Conservation (phyloP, 1,140 invertebrate genomes). For the Matsumurasca onukii region DNA sequence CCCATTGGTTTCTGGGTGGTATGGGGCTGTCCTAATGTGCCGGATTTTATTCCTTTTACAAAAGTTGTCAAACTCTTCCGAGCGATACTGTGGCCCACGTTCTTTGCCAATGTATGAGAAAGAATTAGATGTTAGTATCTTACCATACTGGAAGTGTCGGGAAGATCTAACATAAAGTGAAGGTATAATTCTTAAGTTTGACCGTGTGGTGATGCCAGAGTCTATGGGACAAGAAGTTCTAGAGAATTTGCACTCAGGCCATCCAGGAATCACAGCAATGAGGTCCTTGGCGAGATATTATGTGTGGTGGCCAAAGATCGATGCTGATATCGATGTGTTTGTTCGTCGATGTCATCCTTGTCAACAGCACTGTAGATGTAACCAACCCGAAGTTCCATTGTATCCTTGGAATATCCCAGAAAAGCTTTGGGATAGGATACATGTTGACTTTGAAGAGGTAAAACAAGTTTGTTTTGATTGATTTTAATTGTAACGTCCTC, state of each 20-base stretch:
- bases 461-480: no score
- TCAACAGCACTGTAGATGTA: background rate
- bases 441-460: background rate
- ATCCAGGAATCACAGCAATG: background rate
- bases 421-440: background rate
- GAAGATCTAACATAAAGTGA: no score
- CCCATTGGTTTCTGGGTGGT: no score
- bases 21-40: no score
- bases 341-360: background rate
- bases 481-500: no score
- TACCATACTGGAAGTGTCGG: no score
- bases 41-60: no score
- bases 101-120: no score
- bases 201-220: background rate
- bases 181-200: no score
- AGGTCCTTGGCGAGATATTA: background rate
- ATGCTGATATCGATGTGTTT: background rate
- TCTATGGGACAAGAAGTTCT: background rate
- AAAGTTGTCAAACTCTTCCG: no score
- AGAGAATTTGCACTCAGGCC: background rate
- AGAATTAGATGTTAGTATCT: no score
- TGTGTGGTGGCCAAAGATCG: background rate
- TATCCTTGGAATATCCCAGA: background rate
- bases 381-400: background rate
- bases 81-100: no score